Base-by-base conservation (phyloP, 2,113 vertebrate genomes). In the Hemichromis elongatus region DNA sequence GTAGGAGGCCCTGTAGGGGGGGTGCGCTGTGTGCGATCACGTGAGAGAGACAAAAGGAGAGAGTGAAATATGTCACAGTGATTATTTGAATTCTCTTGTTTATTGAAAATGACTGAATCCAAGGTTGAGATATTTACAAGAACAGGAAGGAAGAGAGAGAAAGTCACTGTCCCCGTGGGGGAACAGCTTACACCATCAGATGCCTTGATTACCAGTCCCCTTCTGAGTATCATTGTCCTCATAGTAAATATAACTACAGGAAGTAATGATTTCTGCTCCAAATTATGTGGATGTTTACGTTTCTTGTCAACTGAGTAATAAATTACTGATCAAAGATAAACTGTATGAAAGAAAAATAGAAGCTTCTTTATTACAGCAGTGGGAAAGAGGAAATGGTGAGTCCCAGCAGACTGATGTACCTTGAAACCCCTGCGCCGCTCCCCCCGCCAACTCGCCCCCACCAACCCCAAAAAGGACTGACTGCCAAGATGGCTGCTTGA, bases 261-360 rank as follows among this genome's bases (percentile, higher is more conserved):
- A 98, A 97, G 96, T 94, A 93, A 94, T 96, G 94, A 96, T 94
- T 97, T 94, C 94, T 96, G 84, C 93, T 93, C 95, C 92, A 97
- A 97, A 96, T 97, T 95, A 95, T 94, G 94, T 89, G 91, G 77
- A 91, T 96, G 93, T 97, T 98, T 97, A 96, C 92, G 95, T 96
- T 95, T 89, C 88, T 66, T 85, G 88, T 91, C 95, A 73, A 54
- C 85, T 82, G 93, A 96, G 93, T 95, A 95, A 96, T 97, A 96
- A 96, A 95, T 96, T 96, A 96, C 95, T 94, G 96, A 97, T 97
- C 94, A 96, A 97, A 97, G 96, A 97, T 97, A 97, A 97, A 97
- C 92, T 95, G 88, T 94, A 66, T 11, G 21, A 59, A 92, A 84
- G 83, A 90, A 93, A 94, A 90, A 92, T 85, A 90, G 57, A 79